Evolutionary conservation across 1,140 invertebrate genomes (phyloP).

Genomic region (Leptonema lineaticorne): DNA sequence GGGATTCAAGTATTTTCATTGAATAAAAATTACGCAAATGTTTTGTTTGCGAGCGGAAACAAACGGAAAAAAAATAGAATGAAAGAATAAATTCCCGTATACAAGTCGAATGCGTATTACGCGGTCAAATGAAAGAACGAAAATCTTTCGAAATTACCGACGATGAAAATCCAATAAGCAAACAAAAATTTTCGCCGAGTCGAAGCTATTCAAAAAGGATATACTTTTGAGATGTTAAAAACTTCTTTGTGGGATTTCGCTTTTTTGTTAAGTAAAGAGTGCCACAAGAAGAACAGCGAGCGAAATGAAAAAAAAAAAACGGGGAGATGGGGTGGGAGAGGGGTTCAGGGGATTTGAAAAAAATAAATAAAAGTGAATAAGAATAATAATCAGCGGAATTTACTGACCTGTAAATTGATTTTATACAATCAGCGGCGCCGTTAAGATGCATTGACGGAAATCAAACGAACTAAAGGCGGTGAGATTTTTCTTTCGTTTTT

Average conservation of each 20-base stretch:
- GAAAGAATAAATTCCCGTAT: too few relatives aligned
- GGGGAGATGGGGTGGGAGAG: too few relatives aligned
- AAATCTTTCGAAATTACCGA: constrained; percentile 11
- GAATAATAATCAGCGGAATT: constrained; percentile 12
- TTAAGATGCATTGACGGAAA: neutral
- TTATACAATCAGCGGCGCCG: neutral
- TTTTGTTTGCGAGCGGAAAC: neutral
- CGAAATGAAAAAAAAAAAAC: too few relatives aligned
- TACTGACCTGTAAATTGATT: constrained; percentile 16
- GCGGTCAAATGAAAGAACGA: neutral
- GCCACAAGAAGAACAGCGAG: too few relatives aligned
- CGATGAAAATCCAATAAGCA: constrained; percentile 1
- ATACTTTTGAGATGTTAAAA: neutral
- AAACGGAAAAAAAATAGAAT: too few relatives aligned
- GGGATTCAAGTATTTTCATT: neutral
- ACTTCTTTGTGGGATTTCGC: neutral
- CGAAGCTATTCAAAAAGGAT: neutral
- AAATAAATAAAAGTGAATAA: too few relatives aligned
- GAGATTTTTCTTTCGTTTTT: neutral
- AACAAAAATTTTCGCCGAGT: neutral
- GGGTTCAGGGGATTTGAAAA: too few relatives aligned
- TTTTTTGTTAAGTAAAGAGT: too few relatives aligned
- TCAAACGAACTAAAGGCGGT: neutral
- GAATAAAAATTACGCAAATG: neutral
- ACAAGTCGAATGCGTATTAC: neutral